Base-by-base conservation (phyloP, 2,888 invertebrate genomes). In the Eupelmus urozonus region DNA sequence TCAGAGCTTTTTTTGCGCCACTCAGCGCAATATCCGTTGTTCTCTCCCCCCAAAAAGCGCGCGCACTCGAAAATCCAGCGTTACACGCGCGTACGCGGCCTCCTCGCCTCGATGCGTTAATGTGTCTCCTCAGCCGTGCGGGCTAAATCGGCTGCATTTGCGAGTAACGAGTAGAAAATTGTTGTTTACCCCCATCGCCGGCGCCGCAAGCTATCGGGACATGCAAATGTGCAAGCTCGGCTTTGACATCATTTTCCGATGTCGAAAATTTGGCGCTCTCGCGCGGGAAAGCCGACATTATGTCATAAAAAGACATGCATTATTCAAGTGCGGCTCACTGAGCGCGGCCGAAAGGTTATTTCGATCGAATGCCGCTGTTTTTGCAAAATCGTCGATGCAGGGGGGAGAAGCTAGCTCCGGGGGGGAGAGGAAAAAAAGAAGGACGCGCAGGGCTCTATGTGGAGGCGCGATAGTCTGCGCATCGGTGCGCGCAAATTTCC, bases 121-220 rank as follows among this genome's bases (percentile, higher is more conserved):
- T 29, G 59, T 29, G 59, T 7, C 59, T 27, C n/a, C 16, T 27
- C 59, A 23, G 27, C 20, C 40, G 40, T 34, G 20, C n/a, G 20
- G 13, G 40, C 20, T 60, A 60, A 60, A 60, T 60, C 60, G 60
- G 0, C 51, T 18, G 20, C 20, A 2, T 55, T 18, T 18, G 2
- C 5, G 70, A 2, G 4, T 49, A 59, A 59, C 70, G 53, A 69
- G 69, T 69, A 53, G 51, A 71, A 71, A 71, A 71, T 71, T 62
- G 53, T 51, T 62, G 53, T 71, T 60, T 62, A 34, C 34, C 49
- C 11, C 42, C n/a, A 27, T 16, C 4, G 3, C 13, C 1, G 16
- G 2, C 45, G 16, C 45, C 16, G 45, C 16, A 16, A 16, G 16
- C 3, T 34, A 16, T 45, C 9, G 45, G 11, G 34, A 11, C 57